These are phyloP conservation scores for Agonopterix heracliana DNA, from an alignment of 2,888 invertebrate species.

Conservation along the genomic window DNA sequence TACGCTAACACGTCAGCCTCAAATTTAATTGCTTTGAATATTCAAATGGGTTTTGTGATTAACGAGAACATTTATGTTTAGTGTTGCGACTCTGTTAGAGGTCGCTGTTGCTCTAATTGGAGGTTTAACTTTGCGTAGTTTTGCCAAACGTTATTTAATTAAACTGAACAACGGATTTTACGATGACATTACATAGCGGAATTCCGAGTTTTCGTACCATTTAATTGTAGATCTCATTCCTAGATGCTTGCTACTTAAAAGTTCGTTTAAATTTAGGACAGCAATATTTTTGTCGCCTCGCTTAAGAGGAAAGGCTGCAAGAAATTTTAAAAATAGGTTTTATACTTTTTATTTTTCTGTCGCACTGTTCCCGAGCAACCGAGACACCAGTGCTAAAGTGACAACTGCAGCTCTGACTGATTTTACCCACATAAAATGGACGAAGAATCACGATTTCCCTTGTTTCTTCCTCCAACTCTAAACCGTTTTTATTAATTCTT, in stretches of 20 bases:
- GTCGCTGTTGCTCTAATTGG: slow-evolving; percentile 33
- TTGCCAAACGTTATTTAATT: slow-evolving; percentile 26
- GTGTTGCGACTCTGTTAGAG: slow-evolving; percentile 28
- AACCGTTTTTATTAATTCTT: too few species aligned
- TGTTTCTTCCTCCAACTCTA: too few species aligned
- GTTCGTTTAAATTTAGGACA: slow-evolving; percentile 1
- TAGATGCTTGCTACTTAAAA: background rate
- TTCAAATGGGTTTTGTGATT: slow-evolving; percentile 51
- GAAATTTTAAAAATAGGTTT: too few species aligned
- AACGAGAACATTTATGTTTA: slow-evolving; percentile 38
- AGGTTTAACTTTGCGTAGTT: slow-evolving; percentile 34
- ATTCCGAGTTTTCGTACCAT: slow-evolving; percentile 1
- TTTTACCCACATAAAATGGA: too few species aligned
- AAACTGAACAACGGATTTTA: slow-evolving; percentile 11
- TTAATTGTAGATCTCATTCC: background rate
- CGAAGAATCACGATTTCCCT: too few species aligned
- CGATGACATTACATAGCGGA: slow-evolving; percentile 2
- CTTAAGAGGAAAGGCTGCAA: background rate
- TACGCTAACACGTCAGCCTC: slow-evolving; percentile 20
- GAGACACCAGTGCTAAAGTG: too few species aligned
- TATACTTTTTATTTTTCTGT: too few species aligned
- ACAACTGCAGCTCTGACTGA: too few species aligned
- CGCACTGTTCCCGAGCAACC: too few species aligned
- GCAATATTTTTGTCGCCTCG: background rate
- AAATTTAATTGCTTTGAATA: slow-evolving; percentile 45